Evolutionary conservation across 2,797 vertebrate species (phyloP), one percentile per base, ranked within the genome.

Genomic region (Brachymystax lenok): DNA sequence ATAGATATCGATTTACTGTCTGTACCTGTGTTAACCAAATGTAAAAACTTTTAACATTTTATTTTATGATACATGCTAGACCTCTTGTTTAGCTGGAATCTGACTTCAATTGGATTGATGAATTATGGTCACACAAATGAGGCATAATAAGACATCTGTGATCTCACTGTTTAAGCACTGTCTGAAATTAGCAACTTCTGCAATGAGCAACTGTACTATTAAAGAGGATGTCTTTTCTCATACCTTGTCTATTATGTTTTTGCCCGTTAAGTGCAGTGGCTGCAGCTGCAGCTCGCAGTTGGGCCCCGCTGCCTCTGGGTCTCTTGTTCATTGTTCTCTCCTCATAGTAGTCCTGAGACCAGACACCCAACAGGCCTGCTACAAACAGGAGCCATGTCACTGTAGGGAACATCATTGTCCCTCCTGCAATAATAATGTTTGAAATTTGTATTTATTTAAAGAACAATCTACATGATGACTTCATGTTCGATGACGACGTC

Each of bases 231-330:
- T 68, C 17, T 16, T 63, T 33, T 82, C 74, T 87, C 87, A 92
- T 86, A 97, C 96, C 95, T 96, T 95, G 94, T 72, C 94, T 92
- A 73, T 94, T 91, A 74, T 95, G 83, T 87, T 94, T 94, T 82
- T 92, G 91, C 77, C 88, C 79, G 54, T 76, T 83, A 74, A 90
- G 94, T 91, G 91, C 88, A 50, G 5, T 30, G 66, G 27, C 28
- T 90, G 74, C 71, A 89, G 71, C 40, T 46, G 40, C 13, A 84
- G 80, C 82, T 93, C 21, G 59, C 21, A 24, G 21, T 24, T 24
- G 59, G 59, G 24, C 21, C 17, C 59, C 59, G 10, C 24, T 95
- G 74, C 78, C 67, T 80, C 85, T 94, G 40, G 81, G 73, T 86
- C 90, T 95, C 83, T 86, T 94, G 73, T 77, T 63, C 61, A 82